A percentile compares a stretch with the other conserved stretches of the same genome.
phyloP scores from a whole-genome alignment of 2,888 invertebrate genomes.

The Acronicta alni region DNA sequence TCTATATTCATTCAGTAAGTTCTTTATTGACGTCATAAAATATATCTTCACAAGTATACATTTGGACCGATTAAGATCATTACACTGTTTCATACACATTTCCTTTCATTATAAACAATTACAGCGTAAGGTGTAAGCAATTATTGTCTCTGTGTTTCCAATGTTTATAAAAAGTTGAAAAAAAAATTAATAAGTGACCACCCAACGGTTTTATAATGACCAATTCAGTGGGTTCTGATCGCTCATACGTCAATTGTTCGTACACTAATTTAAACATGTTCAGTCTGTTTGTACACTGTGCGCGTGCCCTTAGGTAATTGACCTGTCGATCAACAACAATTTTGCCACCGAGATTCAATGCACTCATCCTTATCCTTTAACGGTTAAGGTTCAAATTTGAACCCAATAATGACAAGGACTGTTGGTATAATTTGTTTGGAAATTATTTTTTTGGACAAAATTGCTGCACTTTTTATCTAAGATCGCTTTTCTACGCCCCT shows the following conservation, averaged over 20 bases:
- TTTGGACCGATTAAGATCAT: constrained; percentile 34
- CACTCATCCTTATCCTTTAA: constrained; percentile 37
- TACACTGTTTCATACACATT: constrained; percentile 31
- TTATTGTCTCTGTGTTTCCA: constrained; percentile 38
- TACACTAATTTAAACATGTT: constrained; percentile 49
- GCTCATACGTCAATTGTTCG: constrained; percentile 48
- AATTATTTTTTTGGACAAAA: constrained; percentile 59
- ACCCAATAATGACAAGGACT: constrained; percentile 4
- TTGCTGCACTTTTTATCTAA: constrained; percentile 39
- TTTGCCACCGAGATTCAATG: constrained; percentile 10
- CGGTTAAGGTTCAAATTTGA: constrained; percentile 35
- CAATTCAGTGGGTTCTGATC: constrained; percentile 60
- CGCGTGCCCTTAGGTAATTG: constrained; percentile 68
- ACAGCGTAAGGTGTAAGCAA: constrained; percentile 42
- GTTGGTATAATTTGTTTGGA: constrained; percentile 49
- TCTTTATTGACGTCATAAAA: constrained; percentile 10
- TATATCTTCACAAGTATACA: constrained; percentile 9
- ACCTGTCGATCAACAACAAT: constrained; percentile 52
- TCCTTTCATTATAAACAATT: constrained; percentile 50
- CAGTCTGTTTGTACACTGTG: constrained; percentile 50
- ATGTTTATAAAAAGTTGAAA: constrained; percentile 33
- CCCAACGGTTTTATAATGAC: constrained; percentile 63
- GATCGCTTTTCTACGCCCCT: constrained; percentile 33
- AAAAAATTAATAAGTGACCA: constrained; percentile 50
- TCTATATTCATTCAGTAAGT: neutral